Evolutionary conservation across 2,888 invertebrate genomes (phyloP).

Genomic region (Papilio gigon): DNA sequence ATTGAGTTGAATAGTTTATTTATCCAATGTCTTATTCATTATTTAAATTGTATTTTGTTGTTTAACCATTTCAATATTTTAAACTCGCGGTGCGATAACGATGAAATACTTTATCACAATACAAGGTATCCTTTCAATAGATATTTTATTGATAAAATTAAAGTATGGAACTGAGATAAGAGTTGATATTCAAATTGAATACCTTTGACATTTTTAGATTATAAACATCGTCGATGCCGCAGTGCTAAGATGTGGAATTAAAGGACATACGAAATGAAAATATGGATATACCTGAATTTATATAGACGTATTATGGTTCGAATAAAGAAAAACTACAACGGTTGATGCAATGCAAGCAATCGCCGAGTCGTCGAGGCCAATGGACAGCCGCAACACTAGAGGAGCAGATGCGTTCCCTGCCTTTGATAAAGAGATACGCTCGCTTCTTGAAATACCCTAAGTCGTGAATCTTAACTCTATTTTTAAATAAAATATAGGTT

Average conservation of each 20-base stretch:
- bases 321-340: no score
- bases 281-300: constrained; percentile 52
- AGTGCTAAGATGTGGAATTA: constrained; percentile 65
- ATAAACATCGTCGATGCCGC: constrained; percentile 73
- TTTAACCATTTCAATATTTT: constrained; percentile 17
- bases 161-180: constrained; percentile 75
- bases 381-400: no score
- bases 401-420: no score
- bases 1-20: constrained; percentile 4
- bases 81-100: constrained; percentile 21
- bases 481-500: no score
- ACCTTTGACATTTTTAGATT: constrained; percentile 81
- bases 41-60: constrained; percentile 23
- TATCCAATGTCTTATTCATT: neutral
- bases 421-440: no score
- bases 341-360: no score
- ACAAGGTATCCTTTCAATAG: constrained; percentile 56
- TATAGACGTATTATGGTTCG: no score
- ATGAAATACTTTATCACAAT: constrained; percentile 48
- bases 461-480: no score
- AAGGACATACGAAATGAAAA: constrained; percentile 63
- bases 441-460: no score
- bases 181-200: constrained; percentile 81
- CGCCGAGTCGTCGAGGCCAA: no score
- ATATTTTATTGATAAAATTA: constrained; percentile 76